These are phyloP conservation scores for Hydrochoerus hydrochaeris DNA, from an alignment of 2,113 vertebrate genomes.

Conservation along the genomic window DNA sequence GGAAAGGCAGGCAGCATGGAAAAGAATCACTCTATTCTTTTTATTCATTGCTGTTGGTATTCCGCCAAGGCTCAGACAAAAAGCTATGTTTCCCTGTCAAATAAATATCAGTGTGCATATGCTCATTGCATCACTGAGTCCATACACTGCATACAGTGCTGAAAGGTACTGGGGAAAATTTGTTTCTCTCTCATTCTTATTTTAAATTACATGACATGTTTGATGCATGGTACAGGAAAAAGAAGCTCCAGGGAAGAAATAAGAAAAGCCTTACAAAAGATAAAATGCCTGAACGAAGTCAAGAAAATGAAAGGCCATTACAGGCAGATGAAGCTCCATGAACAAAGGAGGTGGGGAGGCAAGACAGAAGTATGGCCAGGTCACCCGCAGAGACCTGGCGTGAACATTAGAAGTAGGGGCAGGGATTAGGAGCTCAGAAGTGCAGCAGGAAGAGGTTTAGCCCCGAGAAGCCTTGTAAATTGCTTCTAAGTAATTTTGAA, in stretches of 20 bases:
- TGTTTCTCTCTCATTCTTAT: neutral
- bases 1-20: neutral
- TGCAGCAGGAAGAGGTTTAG: neutral
- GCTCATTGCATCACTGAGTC: neutral
- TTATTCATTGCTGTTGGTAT: neutral
- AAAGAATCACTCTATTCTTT: neutral
- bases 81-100: neutral
- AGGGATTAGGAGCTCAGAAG: neutral
- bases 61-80: neutral
- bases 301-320: neutral
- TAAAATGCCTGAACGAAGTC: neutral
- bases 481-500: neutral
- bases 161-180: neutral
- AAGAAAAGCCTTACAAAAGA: neutral
- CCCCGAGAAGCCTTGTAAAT: neutral
- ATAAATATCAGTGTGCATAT: neutral
- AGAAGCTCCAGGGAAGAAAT: neutral
- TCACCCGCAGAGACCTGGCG: fast-evolving
- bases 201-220: neutral
- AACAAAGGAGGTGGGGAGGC: neutral
- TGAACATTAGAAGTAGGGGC: too few species aligned
- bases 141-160: neutral
- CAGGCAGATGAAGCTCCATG: neutral
- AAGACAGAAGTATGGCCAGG: fast-evolving
- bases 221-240: neutral